Evolutionary conservation across 2,113 vertebrate genomes (phyloP).

Genomic region (Jaculus jaculus): DNA sequence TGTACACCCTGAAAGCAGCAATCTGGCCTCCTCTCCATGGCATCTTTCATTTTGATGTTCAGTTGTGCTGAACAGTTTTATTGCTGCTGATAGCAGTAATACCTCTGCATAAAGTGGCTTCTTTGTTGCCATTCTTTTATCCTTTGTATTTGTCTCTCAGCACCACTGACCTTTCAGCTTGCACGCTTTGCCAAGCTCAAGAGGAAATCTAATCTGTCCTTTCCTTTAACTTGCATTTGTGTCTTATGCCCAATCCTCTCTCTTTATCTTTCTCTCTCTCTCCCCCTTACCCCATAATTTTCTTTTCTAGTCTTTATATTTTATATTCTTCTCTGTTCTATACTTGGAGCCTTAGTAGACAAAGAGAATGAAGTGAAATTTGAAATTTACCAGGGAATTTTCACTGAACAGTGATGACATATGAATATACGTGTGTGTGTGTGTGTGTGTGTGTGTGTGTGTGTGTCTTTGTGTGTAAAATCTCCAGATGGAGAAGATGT

Average conservation of each 20-base stretch:
- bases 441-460: too few species aligned
- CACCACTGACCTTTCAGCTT: conserved; percentile 73
- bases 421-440: conserved; percentile 60
- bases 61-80: not conserved
- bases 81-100: conserved; percentile 65
- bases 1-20: not conserved
- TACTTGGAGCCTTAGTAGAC: not conserved
- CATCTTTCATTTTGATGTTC: conserved; percentile 49
- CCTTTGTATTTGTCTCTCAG: conserved; percentile 51
- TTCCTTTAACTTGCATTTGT: conserved; percentile 27
- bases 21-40: not conserved
- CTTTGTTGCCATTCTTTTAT: conserved; percentile 67
- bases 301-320: conserved; percentile 48
- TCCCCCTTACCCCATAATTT: not conserved
- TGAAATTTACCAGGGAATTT: conserved; percentile 78
- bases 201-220: conserved; percentile 69
- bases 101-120: conserved; percentile 62
- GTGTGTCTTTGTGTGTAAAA: too few species aligned
- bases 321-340: conserved; percentile 47
- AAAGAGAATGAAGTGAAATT: conserved; percentile 50
- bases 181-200: conserved; percentile 46
- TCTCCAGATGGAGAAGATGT: conserved; percentile 66
- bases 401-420: conserved; percentile 65
- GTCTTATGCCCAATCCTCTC: not conserved
- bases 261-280: not conserved